Evolutionary conservation across 1,140 invertebrate species (phyloP).

Genomic region (Papilio machaon): DNA sequence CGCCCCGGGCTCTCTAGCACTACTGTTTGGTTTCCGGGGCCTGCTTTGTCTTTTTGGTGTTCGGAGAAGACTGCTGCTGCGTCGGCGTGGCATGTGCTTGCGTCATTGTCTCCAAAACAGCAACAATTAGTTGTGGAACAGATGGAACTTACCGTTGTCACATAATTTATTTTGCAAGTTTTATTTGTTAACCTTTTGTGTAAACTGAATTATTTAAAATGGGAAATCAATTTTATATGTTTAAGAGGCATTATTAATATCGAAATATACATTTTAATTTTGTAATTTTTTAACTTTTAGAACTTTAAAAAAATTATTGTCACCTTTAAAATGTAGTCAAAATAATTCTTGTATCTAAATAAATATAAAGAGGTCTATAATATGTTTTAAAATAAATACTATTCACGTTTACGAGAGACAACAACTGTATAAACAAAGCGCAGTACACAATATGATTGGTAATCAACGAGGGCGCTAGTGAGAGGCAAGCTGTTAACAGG

Average conservation of each 20-base stretch:
- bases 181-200: constrained; percentile 9
- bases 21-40: constrained; percentile 54
- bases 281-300: no score
- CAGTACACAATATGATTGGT: neutral
- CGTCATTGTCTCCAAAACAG: constrained; percentile 37
- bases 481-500: neutral
- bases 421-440: neutral
- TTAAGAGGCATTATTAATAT: no score
- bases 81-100: constrained; percentile 23
- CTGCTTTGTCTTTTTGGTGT: constrained; percentile 39
- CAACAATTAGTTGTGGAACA: constrained; percentile 18
- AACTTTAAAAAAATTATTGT: no score
- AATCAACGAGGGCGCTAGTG: neutral
- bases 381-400: neutral
- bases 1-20: constrained; percentile 23
- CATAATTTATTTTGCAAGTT: constrained; percentile 31
- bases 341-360: no score
- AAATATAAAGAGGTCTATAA: neutral
- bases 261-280: no score
- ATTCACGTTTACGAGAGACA: neutral
- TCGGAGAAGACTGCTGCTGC: constrained; percentile 47
- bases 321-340: no score
- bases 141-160: constrained; percentile 19
- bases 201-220: neutral
- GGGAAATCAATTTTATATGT: no score